Percentiles rank a stretch among this genome's conserved stretches.
These are phyloP conservation scores for Dolichallabes microphthalmus DNA, from an alignment of 2,113 vertebrate species.

Conservation along the genomic window DNA sequence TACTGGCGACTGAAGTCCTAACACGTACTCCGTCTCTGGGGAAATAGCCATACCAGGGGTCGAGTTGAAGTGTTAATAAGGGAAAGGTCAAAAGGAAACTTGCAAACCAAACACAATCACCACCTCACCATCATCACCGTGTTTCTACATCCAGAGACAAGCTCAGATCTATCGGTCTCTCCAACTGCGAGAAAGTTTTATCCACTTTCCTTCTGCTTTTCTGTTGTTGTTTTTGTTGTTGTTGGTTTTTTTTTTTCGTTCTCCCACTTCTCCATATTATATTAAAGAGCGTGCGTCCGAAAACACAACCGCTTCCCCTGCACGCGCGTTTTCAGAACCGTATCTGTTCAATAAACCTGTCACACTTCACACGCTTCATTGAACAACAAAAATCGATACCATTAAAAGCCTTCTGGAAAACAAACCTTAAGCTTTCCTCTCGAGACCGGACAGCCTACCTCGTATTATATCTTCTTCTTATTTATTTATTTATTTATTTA, in stretches of 20 bases:
- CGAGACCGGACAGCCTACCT: slow-evolving; percentile 63
- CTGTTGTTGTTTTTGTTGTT: neutral
- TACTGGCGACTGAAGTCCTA: slow-evolving; percentile 79
- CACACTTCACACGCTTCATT: slow-evolving; percentile 70
- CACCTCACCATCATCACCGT: neutral
- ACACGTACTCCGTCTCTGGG: slow-evolving; percentile 62
- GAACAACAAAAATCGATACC: slow-evolving; percentile 77
- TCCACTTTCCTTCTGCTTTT: neutral
- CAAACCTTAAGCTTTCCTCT: slow-evolving; percentile 65
- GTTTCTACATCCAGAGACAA: slow-evolving; percentile 47
- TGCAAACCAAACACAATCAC: neutral
- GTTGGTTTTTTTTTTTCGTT: neutral
- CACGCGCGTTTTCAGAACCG: slow-evolving; percentile 44
- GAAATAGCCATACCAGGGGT: slow-evolving; percentile 56
- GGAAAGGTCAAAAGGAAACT: neutral
- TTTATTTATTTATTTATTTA: neutral
- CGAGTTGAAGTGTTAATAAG: neutral
- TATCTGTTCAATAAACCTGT: slow-evolving; percentile 72
- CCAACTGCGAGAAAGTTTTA: slow-evolving; percentile 57
- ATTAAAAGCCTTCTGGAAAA: slow-evolving; percentile 74
- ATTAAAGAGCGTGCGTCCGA: slow-evolving; percentile 68
- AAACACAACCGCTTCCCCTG: slow-evolving; percentile 47
- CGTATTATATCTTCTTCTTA: slow-evolving; percentile 57
- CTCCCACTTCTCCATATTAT: slow-evolving; percentile 7
- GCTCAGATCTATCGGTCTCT: slow-evolving; percentile 55